Evolutionary conservation across 1,140 invertebrate species (phyloP).

Genomic region (Aleiodes sp.): DNA sequence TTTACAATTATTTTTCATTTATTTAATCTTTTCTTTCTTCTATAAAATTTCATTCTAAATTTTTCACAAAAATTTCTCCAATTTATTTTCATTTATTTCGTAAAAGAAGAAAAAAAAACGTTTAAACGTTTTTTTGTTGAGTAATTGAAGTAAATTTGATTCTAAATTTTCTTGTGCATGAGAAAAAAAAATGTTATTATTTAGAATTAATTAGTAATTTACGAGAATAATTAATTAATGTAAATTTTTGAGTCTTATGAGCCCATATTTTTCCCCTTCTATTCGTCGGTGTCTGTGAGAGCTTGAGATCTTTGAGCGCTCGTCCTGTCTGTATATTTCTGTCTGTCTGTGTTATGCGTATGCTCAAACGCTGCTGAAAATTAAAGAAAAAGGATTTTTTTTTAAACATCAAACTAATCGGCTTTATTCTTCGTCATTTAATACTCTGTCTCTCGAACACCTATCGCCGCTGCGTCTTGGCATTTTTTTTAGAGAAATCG

Average conservation of each 20-base stretch:
- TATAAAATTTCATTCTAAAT: no score
- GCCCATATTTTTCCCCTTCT: not conserved
- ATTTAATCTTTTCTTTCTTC: no score
- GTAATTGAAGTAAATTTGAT: no score
- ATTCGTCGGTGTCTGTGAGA: constrained; percentile 45
- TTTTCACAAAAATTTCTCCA: no score
- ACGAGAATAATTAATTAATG: not conserved
- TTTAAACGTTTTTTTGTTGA: no score
- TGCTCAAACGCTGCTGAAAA: constrained; percentile 52
- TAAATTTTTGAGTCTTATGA: not conserved
- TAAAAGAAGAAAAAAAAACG: no score
- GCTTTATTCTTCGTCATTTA: not conserved
- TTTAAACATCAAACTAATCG: not conserved
- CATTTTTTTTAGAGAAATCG: constrained; percentile 13
- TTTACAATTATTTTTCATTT: constrained; percentile 2
- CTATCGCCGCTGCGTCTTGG: constrained; percentile 21
- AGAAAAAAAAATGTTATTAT: not conserved
- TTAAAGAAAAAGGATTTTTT: not conserved
- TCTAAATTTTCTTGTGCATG: not conserved
- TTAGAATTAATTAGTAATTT: not conserved
- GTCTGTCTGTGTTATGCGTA: constrained; percentile 51
- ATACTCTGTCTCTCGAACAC: constrained; percentile 22
- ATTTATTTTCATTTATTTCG: no score
- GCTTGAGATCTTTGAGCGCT: constrained; percentile 49
- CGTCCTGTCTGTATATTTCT: constrained; percentile 46